Percentiles rank a stretch among this genome's conserved stretches.
Conservation (phyloP, 2,888 invertebrate species). For the Chydorus sphaericus region DNA sequence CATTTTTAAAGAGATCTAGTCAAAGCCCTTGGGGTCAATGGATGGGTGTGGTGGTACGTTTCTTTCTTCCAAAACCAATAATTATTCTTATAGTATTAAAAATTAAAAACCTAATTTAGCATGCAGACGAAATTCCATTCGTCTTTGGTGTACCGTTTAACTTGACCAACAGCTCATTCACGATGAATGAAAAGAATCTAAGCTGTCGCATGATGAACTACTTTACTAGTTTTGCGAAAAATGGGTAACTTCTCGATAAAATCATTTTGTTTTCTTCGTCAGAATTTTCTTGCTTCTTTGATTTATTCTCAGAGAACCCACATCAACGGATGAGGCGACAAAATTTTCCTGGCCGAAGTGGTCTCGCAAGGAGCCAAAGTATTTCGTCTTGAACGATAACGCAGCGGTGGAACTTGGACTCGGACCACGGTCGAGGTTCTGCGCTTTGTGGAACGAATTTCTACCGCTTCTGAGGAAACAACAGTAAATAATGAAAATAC, state of each 20-base stretch:
- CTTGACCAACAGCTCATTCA: constrained; percentile 45
- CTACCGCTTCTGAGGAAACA: not conserved
- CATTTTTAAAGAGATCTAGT: constrained; percentile 56
- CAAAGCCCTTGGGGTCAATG: constrained; percentile 91
- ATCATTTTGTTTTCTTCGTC: constrained; percentile 26
- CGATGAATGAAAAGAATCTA: not conserved
- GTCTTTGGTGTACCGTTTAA: constrained; percentile 92
- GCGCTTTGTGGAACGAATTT: constrained; percentile 3
- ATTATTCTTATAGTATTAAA: too few relatives aligned
- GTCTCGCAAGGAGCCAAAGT: constrained; percentile 64
- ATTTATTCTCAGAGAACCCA: too few relatives aligned
- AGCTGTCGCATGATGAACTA: constrained; percentile 66
- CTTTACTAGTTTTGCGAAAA: constrained; percentile 82
- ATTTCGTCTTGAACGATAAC: constrained; percentile 78
- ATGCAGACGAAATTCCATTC: constrained; percentile 95
- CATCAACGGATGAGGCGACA: too few relatives aligned
- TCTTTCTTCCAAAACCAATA: too few relatives aligned
- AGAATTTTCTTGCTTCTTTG: too few relatives aligned
- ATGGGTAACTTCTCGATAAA: too few relatives aligned
- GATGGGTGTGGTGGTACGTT: constrained; percentile 99
- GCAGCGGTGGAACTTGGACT: constrained; percentile 50
- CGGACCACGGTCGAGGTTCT: constrained; percentile 69
- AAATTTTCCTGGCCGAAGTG: constrained; percentile 92
- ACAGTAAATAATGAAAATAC: too few relatives aligned
- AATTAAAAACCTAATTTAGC: too few relatives aligned